These are phyloP conservation scores for Carabus problematicus DNA, from an alignment of 2,888 invertebrate species.

Conservation along the genomic window DNA sequence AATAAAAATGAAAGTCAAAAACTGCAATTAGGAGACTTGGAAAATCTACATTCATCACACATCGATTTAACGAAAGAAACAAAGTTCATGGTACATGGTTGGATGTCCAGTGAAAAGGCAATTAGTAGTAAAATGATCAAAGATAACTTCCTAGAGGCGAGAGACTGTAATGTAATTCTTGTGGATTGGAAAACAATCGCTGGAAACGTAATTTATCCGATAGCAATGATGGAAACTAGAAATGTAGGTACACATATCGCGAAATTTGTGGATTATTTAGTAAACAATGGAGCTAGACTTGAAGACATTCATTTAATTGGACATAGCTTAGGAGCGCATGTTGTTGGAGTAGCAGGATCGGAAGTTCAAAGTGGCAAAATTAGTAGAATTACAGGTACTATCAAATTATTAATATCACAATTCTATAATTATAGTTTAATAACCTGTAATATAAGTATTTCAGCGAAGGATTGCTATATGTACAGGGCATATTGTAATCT, in stretches of 20 bases:
- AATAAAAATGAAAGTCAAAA: conserved; percentile 30
- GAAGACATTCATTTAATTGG: conserved; percentile 59
- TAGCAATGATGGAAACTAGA: conserved; percentile 37
- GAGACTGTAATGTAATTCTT: conserved; percentile 62
- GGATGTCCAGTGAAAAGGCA: conserved; percentile 59
- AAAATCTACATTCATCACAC: conserved; percentile 20
- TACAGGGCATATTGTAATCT: background rate
- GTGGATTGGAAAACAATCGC: conserved; percentile 62
- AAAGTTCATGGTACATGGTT: conserved; percentile 64
- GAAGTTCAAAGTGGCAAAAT: conserved; percentile 59
- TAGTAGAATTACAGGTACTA: conserved; percentile 67
- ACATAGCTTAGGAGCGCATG: conserved; percentile 69
- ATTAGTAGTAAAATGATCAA: conserved; percentile 60
- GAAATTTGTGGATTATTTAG: conserved; percentile 35
- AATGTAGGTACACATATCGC: conserved; percentile 31
- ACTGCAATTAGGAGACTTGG: conserved; percentile 15
- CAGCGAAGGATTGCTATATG: background rate
- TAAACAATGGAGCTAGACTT: conserved; percentile 26
- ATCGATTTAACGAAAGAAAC: conserved; percentile 60
- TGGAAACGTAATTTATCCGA: conserved; percentile 58
- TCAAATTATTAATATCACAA: background rate
- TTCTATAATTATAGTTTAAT: background rate
- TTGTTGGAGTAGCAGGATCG: conserved; percentile 66
- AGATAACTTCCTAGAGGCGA: conserved; percentile 56
- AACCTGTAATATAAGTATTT: background rate